Evolutionary conservation across 2,888 invertebrate genomes (phyloP), one percentile per base, ranked within the genome.

Genomic region (Anoncus sp.): DNA sequence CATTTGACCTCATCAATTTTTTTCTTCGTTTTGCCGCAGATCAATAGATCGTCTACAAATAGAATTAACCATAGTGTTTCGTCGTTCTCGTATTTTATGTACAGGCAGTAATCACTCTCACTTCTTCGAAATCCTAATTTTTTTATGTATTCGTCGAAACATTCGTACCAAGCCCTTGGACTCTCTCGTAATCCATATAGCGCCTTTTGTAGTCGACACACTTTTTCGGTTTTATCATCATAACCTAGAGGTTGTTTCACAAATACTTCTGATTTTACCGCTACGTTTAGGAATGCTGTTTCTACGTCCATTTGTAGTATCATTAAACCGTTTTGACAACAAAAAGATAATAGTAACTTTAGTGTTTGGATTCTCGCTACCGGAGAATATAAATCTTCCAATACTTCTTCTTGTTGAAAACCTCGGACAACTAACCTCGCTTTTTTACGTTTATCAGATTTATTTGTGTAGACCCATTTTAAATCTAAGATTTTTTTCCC

Each of bases 1-100:
- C 76, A 67, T 57, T 81, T 51, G 38, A 85, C 80, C 47, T 35
- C 66, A n/a, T 24, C 24, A 24, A 51, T 51, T 14, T 3, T 22
- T 24, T 24, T 22, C 77, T 55, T 81, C 80, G 12, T 59, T 20
- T 59, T 59, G 18, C 38, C 6, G 10, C 20, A 38, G 12, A 38
- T 40, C 20, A 59, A 40, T 59, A 40, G 20, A 20, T 59, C 22
- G 40, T 59, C 38, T 12, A 38, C 59, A 59, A 59, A 59, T 40
- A 59, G 40, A 20, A 59, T 59, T 40, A 59, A 35, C 5, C 38
- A 59, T 31, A 40, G 7, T 20, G 59, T 59, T 38, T 59, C 38
- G 14, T 38, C 40, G 2, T 59, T 59, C 14, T 14, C 40, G 6
- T 59, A 16, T 59, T 40, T 20, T 7, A 40, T 2, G 18, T 60